Evolutionary conservation across 2,888 invertebrate genomes (phyloP).

Genomic region (Chironomus tentans): DNA sequence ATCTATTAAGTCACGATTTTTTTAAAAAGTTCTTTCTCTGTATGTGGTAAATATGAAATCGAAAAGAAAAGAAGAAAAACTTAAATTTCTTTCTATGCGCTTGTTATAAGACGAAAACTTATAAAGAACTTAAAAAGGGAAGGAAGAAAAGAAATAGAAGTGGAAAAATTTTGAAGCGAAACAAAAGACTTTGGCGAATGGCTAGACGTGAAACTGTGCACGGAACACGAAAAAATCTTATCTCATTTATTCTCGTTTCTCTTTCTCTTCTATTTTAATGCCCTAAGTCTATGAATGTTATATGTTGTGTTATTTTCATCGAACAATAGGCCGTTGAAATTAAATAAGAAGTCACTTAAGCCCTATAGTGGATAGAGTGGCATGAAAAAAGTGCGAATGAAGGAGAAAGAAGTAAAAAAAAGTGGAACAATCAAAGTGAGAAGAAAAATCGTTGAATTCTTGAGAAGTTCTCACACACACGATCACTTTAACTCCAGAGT

Average conservation of each 20-base stretch:
- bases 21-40: neutral
- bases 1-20: neutral
- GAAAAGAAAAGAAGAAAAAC: neutral
- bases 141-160: neutral
- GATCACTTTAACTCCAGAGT: neutral
- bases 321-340: neutral
- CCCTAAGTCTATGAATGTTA: neutral
- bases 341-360: neutral
- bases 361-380: neutral
- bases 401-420: neutral
- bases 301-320: neutral
- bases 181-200: conserved; percentile 26
- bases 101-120: too few relatives aligned
- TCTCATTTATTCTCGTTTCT: neutral
- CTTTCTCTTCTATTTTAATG: neutral
- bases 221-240: neutral
- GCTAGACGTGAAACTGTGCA: conserved; percentile 25
- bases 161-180: neutral
- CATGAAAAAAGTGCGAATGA: neutral
- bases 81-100: neutral
- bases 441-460: neutral
- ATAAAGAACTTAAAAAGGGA: neutral
- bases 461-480: conserved; percentile 21
- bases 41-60: neutral
- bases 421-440: conserved; percentile 21